These are phyloP conservation scores for Meloidogyne hapla DNA, from an alignment of 1,140 invertebrate species.

Conservation along the genomic window DNA sequence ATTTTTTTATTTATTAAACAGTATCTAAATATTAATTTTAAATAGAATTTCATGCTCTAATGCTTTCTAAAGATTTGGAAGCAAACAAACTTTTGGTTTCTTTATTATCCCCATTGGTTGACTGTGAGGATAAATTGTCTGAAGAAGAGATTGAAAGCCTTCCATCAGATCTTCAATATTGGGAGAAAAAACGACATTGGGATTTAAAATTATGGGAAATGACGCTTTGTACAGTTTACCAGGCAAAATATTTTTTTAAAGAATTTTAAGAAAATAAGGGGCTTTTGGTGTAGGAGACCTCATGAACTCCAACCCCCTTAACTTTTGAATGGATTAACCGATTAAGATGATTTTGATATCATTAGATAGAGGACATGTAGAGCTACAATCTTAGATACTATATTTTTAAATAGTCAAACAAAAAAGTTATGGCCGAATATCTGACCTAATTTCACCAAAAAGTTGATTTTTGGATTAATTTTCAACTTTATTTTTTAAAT, in stretches of 20 bases:
- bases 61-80: constrained; percentile 5
- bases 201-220: constrained; percentile 19
- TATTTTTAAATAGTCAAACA: background rate
- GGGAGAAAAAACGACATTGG: constrained; percentile 24
- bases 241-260: constrained; percentile 27
- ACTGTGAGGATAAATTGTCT: constrained; percentile 21
- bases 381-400: background rate
- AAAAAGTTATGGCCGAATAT: background rate
- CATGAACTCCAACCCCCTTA: background rate
- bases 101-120: constrained; percentile 30
- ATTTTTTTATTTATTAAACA: constrained; percentile 2
- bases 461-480: background rate
- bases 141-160: constrained; percentile 36
- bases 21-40: too few relatives aligned
- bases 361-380: background rate
- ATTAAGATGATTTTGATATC: background rate
- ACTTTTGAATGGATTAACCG: background rate
- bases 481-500: background rate
- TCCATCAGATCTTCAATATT: constrained; percentile 33
- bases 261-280: background rate
- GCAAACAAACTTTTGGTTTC: constrained; percentile 35
- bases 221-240: constrained; percentile 34
- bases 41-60: constrained; percentile 16
- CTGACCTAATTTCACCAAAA: background rate
- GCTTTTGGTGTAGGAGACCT: background rate